Base-by-base conservation (phyloP, 2,113 vertebrate genomes). In the Gadus chalcogrammus region DNA sequence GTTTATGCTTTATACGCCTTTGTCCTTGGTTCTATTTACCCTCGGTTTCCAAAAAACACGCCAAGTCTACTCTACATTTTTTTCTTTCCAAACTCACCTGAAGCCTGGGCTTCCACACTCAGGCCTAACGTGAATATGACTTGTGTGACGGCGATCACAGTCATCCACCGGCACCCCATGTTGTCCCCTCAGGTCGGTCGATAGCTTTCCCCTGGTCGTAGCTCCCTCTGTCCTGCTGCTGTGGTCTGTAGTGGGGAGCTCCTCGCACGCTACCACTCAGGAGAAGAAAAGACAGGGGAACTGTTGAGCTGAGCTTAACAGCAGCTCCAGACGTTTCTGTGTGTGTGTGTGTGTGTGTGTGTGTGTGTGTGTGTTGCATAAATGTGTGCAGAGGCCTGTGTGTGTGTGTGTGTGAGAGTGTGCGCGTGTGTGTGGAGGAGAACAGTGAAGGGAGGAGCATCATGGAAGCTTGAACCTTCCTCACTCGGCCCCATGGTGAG, bases 121-220 rank as follows among this genome's bases (percentile, higher is more conserved):
- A 75, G 78, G 81, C 88, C 88, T 0, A 92, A 84, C 64, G 85
- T 93, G 80, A 96, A 84, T 24, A 92, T 83, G 72, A 95, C 87
- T 81, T 90, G 92, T 75, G 87, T 77, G 68, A 93, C 82, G 64
- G 93, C 82, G 55, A 90, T 56, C 64, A 88, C 9, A 60, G 80
- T 81, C 55, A 76, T 87, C 85, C 84, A 85, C 85, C 84, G 85
- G 60, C 74, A n/a, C 61, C 78, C 79, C 91, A 82, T 91, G 72
- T 87, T 88, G 65, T 84, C 80, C 78, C 68, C 72, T 59, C 75
- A 72, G 24, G 80, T 82, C 81, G 64, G 76, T 70, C 79, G 64
- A 78, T 73, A 66, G 69, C 53, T 58, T 35, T 35, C 31, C 31
- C 31, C 31, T 20, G 6, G 31, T 35, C 6, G 31, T 35, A 35